Base-by-base conservation (phyloP, 37 sponge, comb jelly and placozoan genomes). In the Spongilla lacustris region DNA sequence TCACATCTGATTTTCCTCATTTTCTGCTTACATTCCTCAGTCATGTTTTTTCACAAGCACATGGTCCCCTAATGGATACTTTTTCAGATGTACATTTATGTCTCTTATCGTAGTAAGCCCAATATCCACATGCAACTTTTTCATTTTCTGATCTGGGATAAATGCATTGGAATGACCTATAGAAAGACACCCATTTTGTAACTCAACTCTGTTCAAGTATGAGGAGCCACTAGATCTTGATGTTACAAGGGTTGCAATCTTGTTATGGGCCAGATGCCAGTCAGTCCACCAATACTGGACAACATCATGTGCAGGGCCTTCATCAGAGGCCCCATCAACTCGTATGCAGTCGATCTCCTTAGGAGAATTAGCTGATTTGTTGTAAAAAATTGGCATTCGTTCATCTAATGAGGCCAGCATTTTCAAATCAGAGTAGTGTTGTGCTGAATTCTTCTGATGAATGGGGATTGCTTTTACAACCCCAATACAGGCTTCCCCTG, bases 211-310 rank as follows among this genome's bases (percentile, higher is more conserved):
- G 36, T 82, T 82, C n/a, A 82, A 34, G 32, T 71, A 84, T 46
- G 50, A 49, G 17, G 69, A 34, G 4, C 85, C 85, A 34, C 85
- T 84, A 36, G 69, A 35, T 76, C 85, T 67, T 17, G 85, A 35
- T 5, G 85, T 84, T 17, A 84, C 85, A 17, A 84, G 46, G n/a
- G 85, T 84, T 25, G 27, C 68, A 19, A 58, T 41, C n/a, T 34
- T 74, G 19, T 11, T 12, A 32, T n/a, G 29, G 24, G 46, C 31
- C 9, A 83, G 1, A 49, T 83, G 84, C 19, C 66, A 31, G 13
- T 38, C 26, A 23, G 84, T 83, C 84, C 84, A 83, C 84, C 84
- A 83, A 24, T 73, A 74, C 67, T 83, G 84, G 74, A 83, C 84
- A 24, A 48, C 74, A 2, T 38, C 66, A 34, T 83, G 84, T 14